Conservation (phyloP, 2,797 vertebrate genomes). For the Acanthurus tractus region DNA sequence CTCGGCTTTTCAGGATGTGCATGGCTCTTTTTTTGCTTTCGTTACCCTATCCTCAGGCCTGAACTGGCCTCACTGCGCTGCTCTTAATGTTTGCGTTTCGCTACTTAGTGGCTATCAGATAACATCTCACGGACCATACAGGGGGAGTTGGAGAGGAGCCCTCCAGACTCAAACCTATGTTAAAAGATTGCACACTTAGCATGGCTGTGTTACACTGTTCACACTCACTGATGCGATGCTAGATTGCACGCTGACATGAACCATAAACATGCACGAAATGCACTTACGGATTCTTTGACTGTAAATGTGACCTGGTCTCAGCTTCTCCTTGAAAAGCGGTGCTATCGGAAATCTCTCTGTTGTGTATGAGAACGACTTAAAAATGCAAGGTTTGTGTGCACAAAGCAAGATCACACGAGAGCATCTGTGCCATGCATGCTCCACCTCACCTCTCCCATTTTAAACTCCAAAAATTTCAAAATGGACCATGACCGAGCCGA, state of each 20-base stretch:
- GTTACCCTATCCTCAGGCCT: conserved; percentile 24
- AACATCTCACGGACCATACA: conserved; percentile 62
- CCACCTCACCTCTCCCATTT: conserved; percentile 41
- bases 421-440: conserved; percentile 19
- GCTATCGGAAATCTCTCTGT: conserved; percentile 14
- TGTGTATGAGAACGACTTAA: conserved; percentile 11
- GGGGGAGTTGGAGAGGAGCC: conserved; percentile 37
- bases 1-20: conserved; percentile 58
- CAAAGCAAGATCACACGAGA: conserved; percentile 36
- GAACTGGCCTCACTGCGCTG: conserved; percentile 27
- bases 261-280: conserved; percentile 12
- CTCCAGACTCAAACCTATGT: conserved; percentile 25
- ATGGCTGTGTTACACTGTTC: conserved; percentile 27
- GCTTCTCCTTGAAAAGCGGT: background rate
- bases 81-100: conserved; percentile 75
- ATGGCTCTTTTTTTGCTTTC: conserved; percentile 28
- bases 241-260: conserved; percentile 6
- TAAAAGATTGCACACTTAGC: conserved; percentile 48
- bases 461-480: conserved; percentile 49
- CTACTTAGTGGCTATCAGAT: conserved; percentile 81
- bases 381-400: background rate
- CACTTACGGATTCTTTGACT: conserved; percentile 5
- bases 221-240: conserved; percentile 7
- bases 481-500: conserved; percentile 62
- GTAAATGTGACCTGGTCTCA: conserved; percentile 16